phyloP scores from a whole-genome alignment of 1,140 invertebrate genomes.

The Melitaea cinxia region DNA sequence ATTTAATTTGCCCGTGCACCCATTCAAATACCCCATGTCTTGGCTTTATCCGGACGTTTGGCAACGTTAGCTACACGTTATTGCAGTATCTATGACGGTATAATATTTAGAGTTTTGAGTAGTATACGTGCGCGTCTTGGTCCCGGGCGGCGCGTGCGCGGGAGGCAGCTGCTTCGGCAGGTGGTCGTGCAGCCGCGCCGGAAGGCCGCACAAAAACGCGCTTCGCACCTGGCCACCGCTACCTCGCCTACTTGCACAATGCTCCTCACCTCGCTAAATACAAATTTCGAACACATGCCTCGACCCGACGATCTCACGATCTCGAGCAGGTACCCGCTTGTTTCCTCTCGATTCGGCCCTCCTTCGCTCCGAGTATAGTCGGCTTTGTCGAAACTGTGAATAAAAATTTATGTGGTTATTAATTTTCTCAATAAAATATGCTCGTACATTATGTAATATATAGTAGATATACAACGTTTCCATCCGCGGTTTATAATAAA shows the following conservation, averaged over 20 bases:
- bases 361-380: neutral
- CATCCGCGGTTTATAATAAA: too few species aligned
- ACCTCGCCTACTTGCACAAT: conserved; percentile 66
- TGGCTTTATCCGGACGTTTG: too few species aligned
- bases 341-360: conserved; percentile 29
- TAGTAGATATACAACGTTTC: too few species aligned
- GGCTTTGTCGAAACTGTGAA: neutral
- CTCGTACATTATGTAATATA: too few species aligned
- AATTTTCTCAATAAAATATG: too few species aligned
- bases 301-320: conserved; percentile 17
- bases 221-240: conserved; percentile 72
- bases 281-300: conserved; percentile 60
- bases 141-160: conserved; percentile 50
- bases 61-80: too few species aligned
- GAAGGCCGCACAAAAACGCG: conserved; percentile 74
- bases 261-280: conserved; percentile 54
- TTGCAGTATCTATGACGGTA: too few species aligned
- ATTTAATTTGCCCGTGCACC: too few species aligned
- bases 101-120: too few species aligned
- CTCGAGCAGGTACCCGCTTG: conserved; percentile 36
- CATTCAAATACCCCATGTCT: too few species aligned
- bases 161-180: conserved; percentile 67
- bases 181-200: conserved; percentile 72
- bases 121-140: too few species aligned
- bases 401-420: too few species aligned